These are phyloP conservation scores for Sylvicola cinctus DNA, from an alignment of 2,888 invertebrate species.

Conservation along the genomic window DNA sequence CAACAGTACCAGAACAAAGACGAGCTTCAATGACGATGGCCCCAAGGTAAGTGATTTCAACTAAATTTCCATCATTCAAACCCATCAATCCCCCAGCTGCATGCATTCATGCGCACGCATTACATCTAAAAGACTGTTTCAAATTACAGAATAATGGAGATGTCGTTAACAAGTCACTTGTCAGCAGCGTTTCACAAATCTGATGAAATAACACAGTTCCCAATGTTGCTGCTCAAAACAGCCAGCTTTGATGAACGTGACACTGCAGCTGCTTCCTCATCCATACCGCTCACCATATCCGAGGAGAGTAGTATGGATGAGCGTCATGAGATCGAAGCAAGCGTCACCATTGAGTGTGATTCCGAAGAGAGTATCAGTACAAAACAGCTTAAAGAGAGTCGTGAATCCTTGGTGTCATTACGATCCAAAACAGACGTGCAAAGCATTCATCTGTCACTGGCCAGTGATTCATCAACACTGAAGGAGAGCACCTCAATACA, in stretches of 20 bases:
- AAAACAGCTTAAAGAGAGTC: no score
- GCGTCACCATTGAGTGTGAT: background rate
- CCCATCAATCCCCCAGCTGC: no score
- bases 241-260: constrained; percentile 2
- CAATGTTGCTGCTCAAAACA: constrained; percentile 1
- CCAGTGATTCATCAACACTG: no score
- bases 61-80: background rate
- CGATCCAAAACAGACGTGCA: no score
- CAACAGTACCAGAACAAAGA: constrained; percentile 20
- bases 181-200: no score
- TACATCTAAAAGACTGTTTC: no score
- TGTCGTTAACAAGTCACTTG: background rate
- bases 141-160: background rate
- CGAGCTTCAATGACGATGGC: constrained; percentile 23
- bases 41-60: constrained; percentile 16
- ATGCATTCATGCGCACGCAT: no score
- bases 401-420: no score
- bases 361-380: no score
- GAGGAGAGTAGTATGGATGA: background rate
- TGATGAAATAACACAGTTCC: background rate
- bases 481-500: no score
- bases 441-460: no score
- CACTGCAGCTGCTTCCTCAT: background rate
- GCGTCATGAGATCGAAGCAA: no score
- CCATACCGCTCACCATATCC: background rate